phyloP scores from a whole-genome alignment of 2,113 vertebrate genomes.

The Calidris pygmaea region DNA sequence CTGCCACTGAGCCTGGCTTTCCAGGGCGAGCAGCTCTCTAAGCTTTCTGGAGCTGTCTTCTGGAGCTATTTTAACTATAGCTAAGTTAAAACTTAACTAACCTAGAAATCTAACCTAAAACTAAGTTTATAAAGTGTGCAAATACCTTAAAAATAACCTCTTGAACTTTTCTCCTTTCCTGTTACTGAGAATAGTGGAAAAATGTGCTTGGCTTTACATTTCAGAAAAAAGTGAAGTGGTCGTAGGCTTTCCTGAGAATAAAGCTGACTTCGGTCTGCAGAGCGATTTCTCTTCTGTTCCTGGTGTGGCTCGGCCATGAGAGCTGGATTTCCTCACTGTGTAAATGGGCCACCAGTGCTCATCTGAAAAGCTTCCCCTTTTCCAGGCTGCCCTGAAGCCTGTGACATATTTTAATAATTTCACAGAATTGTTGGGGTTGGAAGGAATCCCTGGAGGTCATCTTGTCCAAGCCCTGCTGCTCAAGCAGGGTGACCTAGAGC shows the following conservation, averaged over 20 bases:
- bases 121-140: background rate
- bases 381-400: background rate
- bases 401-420: background rate
- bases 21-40: accelerated
- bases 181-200: background rate
- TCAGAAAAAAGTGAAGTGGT: background rate
- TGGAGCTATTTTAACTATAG: no score
- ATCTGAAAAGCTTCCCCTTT: background rate
- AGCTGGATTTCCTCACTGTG: background rate
- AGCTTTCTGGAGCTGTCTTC: background rate
- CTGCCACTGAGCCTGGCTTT: background rate
- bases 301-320: background rate
- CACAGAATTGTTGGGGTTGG: background rate
- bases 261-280: background rate
- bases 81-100: background rate
- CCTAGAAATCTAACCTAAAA: background rate
- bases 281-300: background rate
- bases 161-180: background rate
- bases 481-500: background rate
- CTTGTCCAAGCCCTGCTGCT: background rate
- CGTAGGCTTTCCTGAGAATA: background rate
- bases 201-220: background rate
- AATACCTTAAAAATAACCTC: background rate
- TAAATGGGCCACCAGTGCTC: background rate
- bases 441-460: background rate